phyloP scores from a whole-genome alignment of 2,888 invertebrate genomes.

The Pogonocherus hispidulus region DNA sequence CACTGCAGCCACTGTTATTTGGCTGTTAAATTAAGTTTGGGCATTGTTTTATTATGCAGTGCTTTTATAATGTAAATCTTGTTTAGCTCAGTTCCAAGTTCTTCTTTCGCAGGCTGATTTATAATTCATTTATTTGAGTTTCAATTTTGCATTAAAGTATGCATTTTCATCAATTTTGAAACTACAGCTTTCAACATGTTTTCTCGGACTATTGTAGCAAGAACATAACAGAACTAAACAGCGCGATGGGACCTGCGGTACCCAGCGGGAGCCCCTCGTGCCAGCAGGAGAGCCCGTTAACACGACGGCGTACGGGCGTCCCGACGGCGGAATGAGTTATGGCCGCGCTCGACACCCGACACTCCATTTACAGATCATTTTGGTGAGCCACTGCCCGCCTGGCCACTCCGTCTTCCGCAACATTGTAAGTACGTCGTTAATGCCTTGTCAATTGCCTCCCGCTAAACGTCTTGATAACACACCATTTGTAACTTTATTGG shows the following conservation, averaged over 20 bases:
- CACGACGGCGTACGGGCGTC: conserved; percentile 55
- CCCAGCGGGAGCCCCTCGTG: conserved; percentile 62
- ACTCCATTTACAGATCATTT: conserved; percentile 75
- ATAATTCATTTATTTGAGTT: too few species aligned
- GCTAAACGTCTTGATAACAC: conserved; percentile 67
- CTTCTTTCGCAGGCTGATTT: too few species aligned
- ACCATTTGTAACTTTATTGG: conserved; percentile 64
- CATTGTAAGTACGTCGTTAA: conserved; percentile 63
- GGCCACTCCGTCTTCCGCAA: conserved; percentile 70
- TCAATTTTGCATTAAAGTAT: too few species aligned
- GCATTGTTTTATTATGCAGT: too few species aligned
- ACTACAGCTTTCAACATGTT: background rate
- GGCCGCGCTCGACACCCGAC: conserved; percentile 69
- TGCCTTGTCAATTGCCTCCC: conserved; percentile 63
- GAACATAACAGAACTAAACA: conserved; percentile 60
- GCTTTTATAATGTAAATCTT: too few species aligned
- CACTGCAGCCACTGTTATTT: too few species aligned
- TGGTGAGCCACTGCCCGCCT: conserved; percentile 70
- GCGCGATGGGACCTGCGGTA: conserved; percentile 60
- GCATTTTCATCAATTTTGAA: too few species aligned
- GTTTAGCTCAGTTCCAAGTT: too few species aligned
- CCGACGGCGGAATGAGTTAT: conserved; percentile 70
- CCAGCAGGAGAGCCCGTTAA: conserved; percentile 63
- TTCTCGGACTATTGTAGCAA: conserved; percentile 19
- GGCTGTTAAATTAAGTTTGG: too few species aligned